Conservation (phyloP, 2,797 vertebrate genomes). For the Amblyraja radiata region DNA sequence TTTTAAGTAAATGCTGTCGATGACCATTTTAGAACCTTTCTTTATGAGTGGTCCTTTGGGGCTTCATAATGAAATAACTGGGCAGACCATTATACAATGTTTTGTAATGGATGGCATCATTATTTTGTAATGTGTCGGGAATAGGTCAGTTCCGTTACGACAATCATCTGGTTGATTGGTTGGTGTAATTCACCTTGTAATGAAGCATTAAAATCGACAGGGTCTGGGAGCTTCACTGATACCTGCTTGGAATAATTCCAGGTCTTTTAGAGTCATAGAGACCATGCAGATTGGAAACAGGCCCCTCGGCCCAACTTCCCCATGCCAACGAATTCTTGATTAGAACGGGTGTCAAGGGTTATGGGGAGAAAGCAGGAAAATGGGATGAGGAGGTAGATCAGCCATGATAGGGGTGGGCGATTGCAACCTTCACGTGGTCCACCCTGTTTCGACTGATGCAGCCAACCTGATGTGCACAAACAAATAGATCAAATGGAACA, state of each 20-base stretch:
- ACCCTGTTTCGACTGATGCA: too few relatives aligned
- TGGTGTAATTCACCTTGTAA: not conserved
- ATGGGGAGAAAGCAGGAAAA: too few relatives aligned
- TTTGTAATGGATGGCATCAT: slow-evolving; percentile 10
- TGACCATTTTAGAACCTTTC: not conserved
- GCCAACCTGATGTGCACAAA: too few relatives aligned
- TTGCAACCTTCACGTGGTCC: too few relatives aligned
- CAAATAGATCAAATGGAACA: too few relatives aligned
- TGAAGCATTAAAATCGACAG: not conserved
- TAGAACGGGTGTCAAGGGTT: too few relatives aligned
- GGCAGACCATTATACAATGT: not conserved
- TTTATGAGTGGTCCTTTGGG: not conserved
- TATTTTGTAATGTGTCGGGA: not conserved
- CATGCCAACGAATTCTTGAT: too few relatives aligned
- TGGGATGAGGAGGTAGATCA: too few relatives aligned
- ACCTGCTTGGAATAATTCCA: not conserved
- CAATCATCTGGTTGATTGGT: not conserved
- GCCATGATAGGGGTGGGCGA: too few relatives aligned
- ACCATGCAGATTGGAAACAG: too few relatives aligned
- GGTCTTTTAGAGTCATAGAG: too few relatives aligned
- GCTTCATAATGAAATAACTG: not conserved
- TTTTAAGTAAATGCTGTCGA: not conserved
- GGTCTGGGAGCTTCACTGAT: not conserved
- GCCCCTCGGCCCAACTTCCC: too few relatives aligned
- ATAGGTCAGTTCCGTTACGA: not conserved